Conservation (phyloP, 2,888 invertebrate species). For the Prosopocoilus inquinatus region DNA sequence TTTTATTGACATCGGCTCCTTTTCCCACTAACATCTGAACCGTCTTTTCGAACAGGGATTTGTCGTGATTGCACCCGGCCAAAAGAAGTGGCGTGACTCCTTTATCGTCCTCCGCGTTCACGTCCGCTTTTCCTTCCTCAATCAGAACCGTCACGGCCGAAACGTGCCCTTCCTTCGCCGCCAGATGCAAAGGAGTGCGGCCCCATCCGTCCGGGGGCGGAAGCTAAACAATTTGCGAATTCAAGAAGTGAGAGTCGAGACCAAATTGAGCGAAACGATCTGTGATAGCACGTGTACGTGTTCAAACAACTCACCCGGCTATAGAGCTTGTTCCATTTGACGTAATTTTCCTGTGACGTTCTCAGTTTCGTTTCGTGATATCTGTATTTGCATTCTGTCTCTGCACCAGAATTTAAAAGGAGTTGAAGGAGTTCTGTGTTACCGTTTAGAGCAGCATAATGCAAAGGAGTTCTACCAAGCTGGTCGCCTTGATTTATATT, state of each 20-base stretch:
- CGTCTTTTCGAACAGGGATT: slow-evolving; percentile 39
- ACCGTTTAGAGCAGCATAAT: slow-evolving; percentile 41
- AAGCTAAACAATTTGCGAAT: slow-evolving; percentile 29
- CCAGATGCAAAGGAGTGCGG: slow-evolving; percentile 46
- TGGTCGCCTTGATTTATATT: slow-evolving; percentile 32
- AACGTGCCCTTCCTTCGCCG: slow-evolving; percentile 44
- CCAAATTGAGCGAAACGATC: too few relatives aligned
- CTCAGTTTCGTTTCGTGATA: slow-evolving; percentile 15
- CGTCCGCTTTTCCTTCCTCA: slow-evolving; percentile 37
- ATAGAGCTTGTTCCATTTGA: slow-evolving; percentile 27
- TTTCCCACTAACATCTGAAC: slow-evolving; percentile 41
- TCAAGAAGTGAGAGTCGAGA: too few relatives aligned
- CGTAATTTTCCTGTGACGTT: slow-evolving; percentile 24
- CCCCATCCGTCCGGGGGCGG: slow-evolving; percentile 45
- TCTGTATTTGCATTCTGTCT: slow-evolving; percentile 26
- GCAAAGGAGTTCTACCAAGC: slow-evolving; percentile 42
- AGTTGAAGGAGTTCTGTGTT: slow-evolving; percentile 32
- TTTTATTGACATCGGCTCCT: slow-evolving; percentile 38
- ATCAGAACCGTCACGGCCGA: slow-evolving; percentile 42
- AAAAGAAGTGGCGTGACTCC: slow-evolving; percentile 47
- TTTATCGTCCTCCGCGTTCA: slow-evolving; percentile 43
- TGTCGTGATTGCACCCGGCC: slow-evolving; percentile 41
- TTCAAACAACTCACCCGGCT: slow-evolving; percentile 17
- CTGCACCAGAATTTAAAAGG: slow-evolving; percentile 27
- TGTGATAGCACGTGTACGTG: not conserved